Evolutionary conservation across 2,888 invertebrate genomes (phyloP), one percentile per base, ranked within the genome.

Genomic region (Euplagia quadripunctaria): DNA sequence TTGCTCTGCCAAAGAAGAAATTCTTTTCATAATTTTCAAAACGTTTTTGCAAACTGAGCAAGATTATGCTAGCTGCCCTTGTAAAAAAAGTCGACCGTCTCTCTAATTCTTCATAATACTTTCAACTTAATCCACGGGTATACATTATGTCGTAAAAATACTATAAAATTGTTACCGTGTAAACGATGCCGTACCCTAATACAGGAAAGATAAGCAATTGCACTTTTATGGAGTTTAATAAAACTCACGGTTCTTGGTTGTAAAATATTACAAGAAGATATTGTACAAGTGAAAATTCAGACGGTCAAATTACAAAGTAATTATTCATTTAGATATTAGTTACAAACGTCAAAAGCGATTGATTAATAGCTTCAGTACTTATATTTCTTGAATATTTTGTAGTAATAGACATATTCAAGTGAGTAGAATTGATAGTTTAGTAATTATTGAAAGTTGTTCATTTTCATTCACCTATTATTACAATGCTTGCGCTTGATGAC

Each of bases 41-140:
- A 46, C 43, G 1, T 46, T 46, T 46, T 46, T 31, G 31, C 31
- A 31, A 61, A 61, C 14, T 61, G 6, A 31, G 31, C 7, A 2
- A 61, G 6, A 46, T 9, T 46, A 46, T 8, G 43, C 9, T 8
- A 61, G 14, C 61, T n/a, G 75, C 49, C 51, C 41, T 16, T 41
- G 31, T 41, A 67, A 11, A 52, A 68, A 66, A 66, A 66, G 64
- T 80, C 75, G 79, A 80, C 75, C 72, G 43, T 55, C 73, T 55
- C 46, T 73, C 78, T 77, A 72, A 78, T 82, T 76, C 85, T 86
- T 86, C 86, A 87, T 82, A 80, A 83, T 77, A 80, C 81, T 83
- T 85, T 87, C 67, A 81, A 82, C 82, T 80, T 86, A 87, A 86
- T 86, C 82, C 82, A 73, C 76, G 80, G 80, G 85, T 86, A 87